A percentile compares a stretch with the other conserved stretches of the same genome.
Conservation (phyloP, 2,888 invertebrate genomes). For the Tachina fera region DNA sequence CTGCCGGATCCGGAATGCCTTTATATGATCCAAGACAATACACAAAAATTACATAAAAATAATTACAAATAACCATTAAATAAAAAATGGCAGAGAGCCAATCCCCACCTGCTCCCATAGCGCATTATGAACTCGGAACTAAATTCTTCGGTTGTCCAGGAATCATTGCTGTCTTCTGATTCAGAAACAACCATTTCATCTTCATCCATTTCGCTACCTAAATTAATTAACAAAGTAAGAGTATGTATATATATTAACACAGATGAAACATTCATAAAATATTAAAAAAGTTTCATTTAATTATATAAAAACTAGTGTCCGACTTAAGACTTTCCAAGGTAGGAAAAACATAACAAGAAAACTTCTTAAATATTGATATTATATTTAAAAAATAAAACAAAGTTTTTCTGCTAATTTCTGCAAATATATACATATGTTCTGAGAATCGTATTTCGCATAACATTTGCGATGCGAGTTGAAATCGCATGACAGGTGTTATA, state of each 20-base stretch:
- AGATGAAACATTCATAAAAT: not conserved
- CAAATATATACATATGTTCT: no score
- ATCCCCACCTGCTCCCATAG: conserved; percentile 86
- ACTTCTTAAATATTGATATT: no score
- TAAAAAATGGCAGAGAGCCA: conserved; percentile 72
- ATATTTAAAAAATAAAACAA: no score
- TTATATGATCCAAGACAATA: conserved; percentile 71
- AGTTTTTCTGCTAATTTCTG: no score
- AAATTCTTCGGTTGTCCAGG: conserved; percentile 91
- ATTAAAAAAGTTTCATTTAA: not conserved
- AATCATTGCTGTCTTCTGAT: conserved; percentile 92
- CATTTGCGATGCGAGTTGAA: no score
- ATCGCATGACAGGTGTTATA: no score
- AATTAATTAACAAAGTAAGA: conserved; percentile 14
- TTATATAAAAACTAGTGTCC: no score
- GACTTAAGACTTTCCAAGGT: no score
- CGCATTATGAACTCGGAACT: conserved; percentile 91
- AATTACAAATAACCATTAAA: conserved; percentile 72
- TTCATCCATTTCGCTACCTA: conserved; percentile 89
- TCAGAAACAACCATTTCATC: conserved; percentile 88
- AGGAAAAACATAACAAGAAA: no score
- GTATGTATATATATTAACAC: no score
- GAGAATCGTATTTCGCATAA: no score
- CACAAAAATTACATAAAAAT: conserved; percentile 70
- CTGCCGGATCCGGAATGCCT: conserved; percentile 84